Base-by-base conservation (phyloP, 2,113 vertebrate species). In the Girardinichthys multiradiatus region DNA sequence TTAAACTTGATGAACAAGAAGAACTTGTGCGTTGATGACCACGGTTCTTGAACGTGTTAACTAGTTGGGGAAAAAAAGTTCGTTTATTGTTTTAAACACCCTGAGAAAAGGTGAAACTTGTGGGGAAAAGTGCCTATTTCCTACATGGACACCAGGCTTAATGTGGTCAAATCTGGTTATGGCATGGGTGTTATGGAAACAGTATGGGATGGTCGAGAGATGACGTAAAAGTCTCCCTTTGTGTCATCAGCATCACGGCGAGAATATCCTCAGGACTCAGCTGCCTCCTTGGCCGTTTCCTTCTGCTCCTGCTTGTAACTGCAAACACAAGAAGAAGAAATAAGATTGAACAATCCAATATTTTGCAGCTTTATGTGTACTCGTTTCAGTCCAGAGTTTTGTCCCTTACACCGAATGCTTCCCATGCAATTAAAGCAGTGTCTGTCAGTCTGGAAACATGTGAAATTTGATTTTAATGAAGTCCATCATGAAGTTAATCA, bases 241-340 rank as follows among this genome's bases (percentile, higher is more conserved):
- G 2, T 33, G 67, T 82, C 89, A 69, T 42, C 73, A 65, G 84
- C 26, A 42, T 39, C 42, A 65, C 74, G 84, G 80, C 29, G 30
- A 62, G 2, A 51, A 4, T 2, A 45, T 21, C 35, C 68, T 94
- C 85, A 94, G 80, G 90, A 90, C 72, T 94, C 81, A 3, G 63
- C 45, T 37, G 77, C 86, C 2, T 83, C 84, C 11, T 93, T 87
- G 64, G 81, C 92, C 73, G 94, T 76, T 27, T 94, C 95, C 92
- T 97, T 96, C 86, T 93, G 82, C 51, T 96, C 94, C 90, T 94
- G 96, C 0, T 98, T 89, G 79, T 96, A 87, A 87, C 97, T 98
- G 65, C 7, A 14, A 73, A 74, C 8, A 37, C 15, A 31, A 21
- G 66, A 35, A 37, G n/a, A 4, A 19, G 12, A 39, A 21, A 26